Evolutionary conservation across 2,888 invertebrate species (phyloP), one percentile per base, ranked within the genome.

Genomic region (Nezara viridula): DNA sequence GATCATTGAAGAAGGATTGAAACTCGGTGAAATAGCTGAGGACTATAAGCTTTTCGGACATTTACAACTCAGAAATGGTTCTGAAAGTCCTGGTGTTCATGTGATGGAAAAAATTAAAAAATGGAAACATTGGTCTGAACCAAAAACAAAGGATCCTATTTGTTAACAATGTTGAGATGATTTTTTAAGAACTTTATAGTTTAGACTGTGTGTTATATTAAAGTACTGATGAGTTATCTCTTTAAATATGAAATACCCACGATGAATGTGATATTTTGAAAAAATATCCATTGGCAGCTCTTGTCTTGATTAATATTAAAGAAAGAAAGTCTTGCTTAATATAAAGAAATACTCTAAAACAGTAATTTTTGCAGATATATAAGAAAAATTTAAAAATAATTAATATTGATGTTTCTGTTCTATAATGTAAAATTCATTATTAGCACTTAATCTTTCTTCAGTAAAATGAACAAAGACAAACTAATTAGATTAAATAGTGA

Each of bases 1-100:
- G 19, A 40, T 88, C 14, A 47, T 88, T 2, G 88, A 88, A 47
- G 88, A 88, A 88, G 88, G 88, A n/a, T 24, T 88, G 60, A 55
- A n/a, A 44, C 27, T 88, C 2, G 60, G 60, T 21, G 37, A 40
- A 66, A 55, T 88, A 12, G 5, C 55, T 32, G n/a, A 37, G 3
- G 88, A 66, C 37, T 88, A 88, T n/a, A 88, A 88, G 24, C 47
- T 88, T 9, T 88, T 88, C 16, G 55, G 55, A 0, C 88, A 88
- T 32, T 44, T 12, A 6, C 88, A 88, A 55, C 19, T 88, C n/a
- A 88, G 60, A n/a, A 44, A 44, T 44, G 24, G 5, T 5, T n/a
- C 40, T 4, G 60, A 60, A 0, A 88, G 88, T 44, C 88, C 88
- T 55, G 87, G 87, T 27, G 24, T 37, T 32, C 21, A 60, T 47